Evolutionary conservation across 2,888 invertebrate species (phyloP).

Genomic region (Meteorus cinctellus): DNA sequence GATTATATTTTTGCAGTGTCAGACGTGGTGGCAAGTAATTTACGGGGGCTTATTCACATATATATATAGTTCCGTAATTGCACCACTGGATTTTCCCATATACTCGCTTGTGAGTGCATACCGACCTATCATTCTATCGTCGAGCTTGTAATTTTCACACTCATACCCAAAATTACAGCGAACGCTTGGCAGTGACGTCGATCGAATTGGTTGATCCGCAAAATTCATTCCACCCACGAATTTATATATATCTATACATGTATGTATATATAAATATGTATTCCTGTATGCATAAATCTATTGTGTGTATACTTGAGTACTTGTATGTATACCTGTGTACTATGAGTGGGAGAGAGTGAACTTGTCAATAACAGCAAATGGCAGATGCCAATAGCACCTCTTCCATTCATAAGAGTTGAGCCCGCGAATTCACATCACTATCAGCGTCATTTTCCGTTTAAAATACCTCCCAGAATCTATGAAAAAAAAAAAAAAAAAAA

Average conservation of each 20-base stretch:
- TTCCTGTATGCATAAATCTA: not conserved
- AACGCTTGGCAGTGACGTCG: slow-evolving; percentile 60
- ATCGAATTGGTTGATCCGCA: slow-evolving; percentile 17
- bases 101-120: slow-evolving; percentile 12
- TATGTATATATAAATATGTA: slow-evolving; percentile 16
- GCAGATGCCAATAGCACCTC: slow-evolving; percentile 33
- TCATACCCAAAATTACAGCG: slow-evolving; percentile 57
- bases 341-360: slow-evolving; percentile 18
- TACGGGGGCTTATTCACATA: slow-evolving; percentile 56
- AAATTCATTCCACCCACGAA: slow-evolving; percentile 17
- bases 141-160: slow-evolving; percentile 19
- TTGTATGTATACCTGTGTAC: not conserved
- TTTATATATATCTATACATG: not conserved
- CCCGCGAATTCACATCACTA: not conserved
- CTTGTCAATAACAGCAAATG: slow-evolving; percentile 30
- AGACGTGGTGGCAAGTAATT: slow-evolving; percentile 60
- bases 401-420: slow-evolving; percentile 2
- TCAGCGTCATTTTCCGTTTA: slow-evolving; percentile 7
- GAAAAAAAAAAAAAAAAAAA: not conserved
- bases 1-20: slow-evolving; percentile 55
- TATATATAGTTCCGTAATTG: slow-evolving; percentile 13
- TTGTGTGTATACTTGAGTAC: too few species aligned
- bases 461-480: not conserved
- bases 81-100: slow-evolving; percentile 27
- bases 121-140: slow-evolving; percentile 18